Base-by-base conservation (phyloP, 2,113 vertebrate species). In the Oenanthe oenanthe region DNA sequence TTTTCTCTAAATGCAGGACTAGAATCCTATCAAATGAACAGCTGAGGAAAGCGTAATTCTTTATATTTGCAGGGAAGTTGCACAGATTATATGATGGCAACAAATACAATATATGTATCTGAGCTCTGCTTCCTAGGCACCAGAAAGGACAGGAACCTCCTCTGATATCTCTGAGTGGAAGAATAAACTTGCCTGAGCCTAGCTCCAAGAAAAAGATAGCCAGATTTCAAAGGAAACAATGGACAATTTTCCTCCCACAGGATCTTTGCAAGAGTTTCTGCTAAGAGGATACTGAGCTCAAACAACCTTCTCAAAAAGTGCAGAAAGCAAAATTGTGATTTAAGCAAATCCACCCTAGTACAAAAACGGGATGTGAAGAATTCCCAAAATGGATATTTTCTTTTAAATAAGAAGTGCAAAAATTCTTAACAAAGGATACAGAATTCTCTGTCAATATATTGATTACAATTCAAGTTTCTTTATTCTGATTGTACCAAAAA, bases 121-220 rank as follows among this genome's bases (percentile, higher is more conserved):
- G 86, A 76, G 89, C 61, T 85, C 70, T 86, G 85, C 92, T 97
- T 92, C 85, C 63, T 91, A 92, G 34, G 65, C 72, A 85, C 53
- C 74, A 62, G 38, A 91, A 95, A 87, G 73, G 48, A 95, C 94
- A 90, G 96, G 93, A 96, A 94, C 88, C 92, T 95, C 68, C 82
- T 83, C 74, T 90, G 95, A 96, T 93, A 96, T 67, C 93, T 89
- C 62, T 40, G 47, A 77, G 88, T 93, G 93, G 93, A 94, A 96
- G 93, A 95, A 96, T 85, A 90, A 97, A 95, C 88, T 95, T 74
- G 57, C 28, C 75, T 65, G 75, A 92, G 82, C 61, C 75, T 82
- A 86, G 93, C 72, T 83, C 75, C 92, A 86, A 92, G 90, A 93
- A 93, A 91, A 90, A 94, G 93, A 93, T 93, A 92, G 89, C 60